These are phyloP conservation scores for Holocentrus rufus DNA, from an alignment of 2,797 vertebrate genomes.

Conservation along the genomic window DNA sequence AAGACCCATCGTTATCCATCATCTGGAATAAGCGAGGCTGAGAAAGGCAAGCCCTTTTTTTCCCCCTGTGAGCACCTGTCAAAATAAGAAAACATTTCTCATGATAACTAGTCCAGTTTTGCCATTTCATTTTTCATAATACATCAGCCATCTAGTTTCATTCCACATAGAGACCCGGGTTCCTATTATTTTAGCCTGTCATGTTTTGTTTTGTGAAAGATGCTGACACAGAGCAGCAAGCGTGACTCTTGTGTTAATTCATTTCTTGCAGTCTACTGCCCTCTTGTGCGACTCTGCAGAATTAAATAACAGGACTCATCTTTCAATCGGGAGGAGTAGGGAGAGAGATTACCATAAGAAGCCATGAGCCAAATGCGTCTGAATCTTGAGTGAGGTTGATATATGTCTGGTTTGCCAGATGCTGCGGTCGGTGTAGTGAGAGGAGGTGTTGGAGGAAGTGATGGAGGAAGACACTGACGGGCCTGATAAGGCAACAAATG, in stretches of 20 bases:
- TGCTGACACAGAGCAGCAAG: not conserved
- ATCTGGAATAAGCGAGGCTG: constrained; percentile 18
- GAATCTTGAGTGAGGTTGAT: not conserved
- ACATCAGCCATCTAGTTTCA: not conserved
- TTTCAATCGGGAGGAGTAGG: not conserved
- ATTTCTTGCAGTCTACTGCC: constrained; percentile 50
- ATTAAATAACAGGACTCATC: not conserved
- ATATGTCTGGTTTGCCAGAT: no score
- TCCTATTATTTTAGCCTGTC: not conserved
- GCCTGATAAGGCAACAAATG: no score
- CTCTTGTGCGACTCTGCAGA: constrained; percentile 41
- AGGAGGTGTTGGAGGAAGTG: no score
- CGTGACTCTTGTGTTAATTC: not conserved
- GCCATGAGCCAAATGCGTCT: not conserved
- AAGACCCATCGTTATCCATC: constrained; percentile 35
- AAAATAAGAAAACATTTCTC: constrained; percentile 2
- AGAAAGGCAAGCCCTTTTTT: constrained; percentile 5
- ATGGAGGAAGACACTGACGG: no score
- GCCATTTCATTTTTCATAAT: constrained; percentile 17
- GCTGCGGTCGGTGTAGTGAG: no score
- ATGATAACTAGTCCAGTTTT: not conserved
- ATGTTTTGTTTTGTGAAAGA: not conserved
- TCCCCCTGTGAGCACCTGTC: not conserved
- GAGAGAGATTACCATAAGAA: no score
- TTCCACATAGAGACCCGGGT: not conserved